Evolutionary conservation across 1,140 invertebrate genomes (phyloP).

Genomic region (Drosophila orena): DNA sequence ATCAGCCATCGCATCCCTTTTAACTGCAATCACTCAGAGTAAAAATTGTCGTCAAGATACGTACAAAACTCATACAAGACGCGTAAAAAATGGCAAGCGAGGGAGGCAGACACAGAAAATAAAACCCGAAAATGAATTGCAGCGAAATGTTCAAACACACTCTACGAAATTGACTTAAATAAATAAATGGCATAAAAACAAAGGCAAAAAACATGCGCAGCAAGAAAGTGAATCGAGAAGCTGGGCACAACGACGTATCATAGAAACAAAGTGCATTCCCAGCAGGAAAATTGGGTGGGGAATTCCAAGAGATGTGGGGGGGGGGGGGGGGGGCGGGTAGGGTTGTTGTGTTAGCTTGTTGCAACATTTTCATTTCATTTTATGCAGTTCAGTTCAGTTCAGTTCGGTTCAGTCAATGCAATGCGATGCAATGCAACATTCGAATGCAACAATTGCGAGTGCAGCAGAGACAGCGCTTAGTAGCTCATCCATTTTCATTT

Average conservation of each 20-base stretch:
- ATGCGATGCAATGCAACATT: slow-evolving; percentile 44
- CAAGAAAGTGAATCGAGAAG: slow-evolving; percentile 10
- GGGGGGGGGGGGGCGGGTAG: too few relatives aligned
- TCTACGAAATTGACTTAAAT: slow-evolving; percentile 82
- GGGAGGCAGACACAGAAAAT: slow-evolving; percentile 19
- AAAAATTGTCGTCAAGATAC: slow-evolving; percentile 73
- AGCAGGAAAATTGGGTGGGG: slow-evolving; percentile 9
- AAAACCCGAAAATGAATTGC: slow-evolving; percentile 71
- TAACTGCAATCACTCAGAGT: slow-evolving; percentile 71
- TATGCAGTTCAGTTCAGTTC: slow-evolving; percentile 41
- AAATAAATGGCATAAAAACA: slow-evolving; percentile 81
- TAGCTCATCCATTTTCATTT: slow-evolving; percentile 83
- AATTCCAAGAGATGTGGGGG: too few relatives aligned
- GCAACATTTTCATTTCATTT: slow-evolving; percentile 76
- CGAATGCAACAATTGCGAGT: slow-evolving; percentile 46
- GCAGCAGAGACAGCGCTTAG: slow-evolving; percentile 72
- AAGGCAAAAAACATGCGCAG: slow-evolving; percentile 72
- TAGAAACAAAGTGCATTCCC: slow-evolving; percentile 63
- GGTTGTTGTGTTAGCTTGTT: slow-evolving; percentile 63
- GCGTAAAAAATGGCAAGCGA: slow-evolving; percentile 41
- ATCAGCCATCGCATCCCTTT: neutral
- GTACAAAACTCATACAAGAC: slow-evolving; percentile 33
- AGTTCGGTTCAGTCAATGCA: too few relatives aligned
- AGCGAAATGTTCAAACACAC: slow-evolving; percentile 81
- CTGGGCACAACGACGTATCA: slow-evolving; percentile 34